Evolutionary conservation across 2,113 vertebrate species (phyloP).

Genomic region (Pyrgilauda ruficollis): DNA sequence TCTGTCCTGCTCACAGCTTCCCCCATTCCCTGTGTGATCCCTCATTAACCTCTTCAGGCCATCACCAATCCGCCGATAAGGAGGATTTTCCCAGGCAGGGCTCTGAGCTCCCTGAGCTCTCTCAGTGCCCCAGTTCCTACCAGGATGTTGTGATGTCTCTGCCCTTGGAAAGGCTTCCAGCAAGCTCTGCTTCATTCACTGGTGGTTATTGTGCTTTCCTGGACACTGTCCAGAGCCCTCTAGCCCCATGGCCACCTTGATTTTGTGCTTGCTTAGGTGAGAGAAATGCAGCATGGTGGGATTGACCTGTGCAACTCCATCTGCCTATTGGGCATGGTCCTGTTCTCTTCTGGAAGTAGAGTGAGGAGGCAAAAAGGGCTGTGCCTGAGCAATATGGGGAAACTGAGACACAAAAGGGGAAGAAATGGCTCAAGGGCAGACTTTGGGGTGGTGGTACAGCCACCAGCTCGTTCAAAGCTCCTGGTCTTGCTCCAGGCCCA

Average conservation of each 20-base stretch:
- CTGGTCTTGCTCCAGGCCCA: neutral
- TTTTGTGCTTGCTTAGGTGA: neutral
- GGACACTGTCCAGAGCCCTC: neutral
- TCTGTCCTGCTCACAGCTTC: neutral
- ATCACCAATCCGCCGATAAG: accelerated
- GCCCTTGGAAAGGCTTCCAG: neutral
- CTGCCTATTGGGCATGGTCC: too few species aligned
- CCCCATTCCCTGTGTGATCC: neutral
- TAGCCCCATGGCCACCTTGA: neutral
- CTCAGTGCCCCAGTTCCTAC: neutral
- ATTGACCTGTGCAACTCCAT: neutral
- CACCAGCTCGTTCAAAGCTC: neutral
- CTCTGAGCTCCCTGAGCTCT: neutral
- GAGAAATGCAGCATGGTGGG: neutral
- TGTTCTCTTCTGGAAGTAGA: neutral
- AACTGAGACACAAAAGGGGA: neutral
- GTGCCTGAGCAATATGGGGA: neutral
- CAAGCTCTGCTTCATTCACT: neutral
- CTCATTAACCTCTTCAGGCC: neutral
- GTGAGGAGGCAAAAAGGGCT: neutral
- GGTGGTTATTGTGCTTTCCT: neutral
- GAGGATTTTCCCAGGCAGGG: neutral
- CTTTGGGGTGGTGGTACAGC: neutral
- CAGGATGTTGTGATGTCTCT: neutral
- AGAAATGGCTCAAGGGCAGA: neutral